Evolutionary conservation across 1,140 invertebrate genomes (phyloP).

Genomic region (Papilio dardanus): DNA sequence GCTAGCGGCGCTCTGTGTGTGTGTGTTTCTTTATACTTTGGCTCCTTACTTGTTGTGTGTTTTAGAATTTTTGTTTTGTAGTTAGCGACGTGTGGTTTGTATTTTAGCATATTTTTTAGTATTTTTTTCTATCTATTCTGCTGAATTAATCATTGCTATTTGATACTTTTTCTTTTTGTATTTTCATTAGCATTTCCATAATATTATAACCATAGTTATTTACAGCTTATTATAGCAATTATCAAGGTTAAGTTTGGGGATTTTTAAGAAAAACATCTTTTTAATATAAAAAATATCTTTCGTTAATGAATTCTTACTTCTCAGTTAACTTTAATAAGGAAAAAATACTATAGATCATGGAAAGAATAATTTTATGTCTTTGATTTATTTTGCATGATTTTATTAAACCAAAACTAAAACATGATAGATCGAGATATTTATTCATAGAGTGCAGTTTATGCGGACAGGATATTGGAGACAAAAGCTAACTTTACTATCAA

Average conservation of each 20-base stretch:
- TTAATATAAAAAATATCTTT: neutral
- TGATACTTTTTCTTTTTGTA: neutral
- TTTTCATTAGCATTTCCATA: neutral
- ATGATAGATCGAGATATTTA: neutral
- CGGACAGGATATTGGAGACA: neutral
- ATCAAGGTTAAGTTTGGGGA: neutral
- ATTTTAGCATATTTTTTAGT: neutral
- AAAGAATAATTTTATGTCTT: too few species aligned
- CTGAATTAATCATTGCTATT: neutral
- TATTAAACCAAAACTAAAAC: neutral
- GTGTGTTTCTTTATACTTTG: constrained; percentile 17
- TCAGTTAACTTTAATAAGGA: neutral
- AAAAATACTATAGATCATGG: neutral
- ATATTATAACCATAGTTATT: neutral
- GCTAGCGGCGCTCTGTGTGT: constrained; percentile 42
- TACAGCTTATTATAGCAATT: neutral
- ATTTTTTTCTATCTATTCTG: neutral
- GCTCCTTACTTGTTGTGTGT: neutral
- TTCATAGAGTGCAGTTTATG: neutral
- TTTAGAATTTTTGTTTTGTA: neutral
- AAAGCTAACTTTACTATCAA: neutral
- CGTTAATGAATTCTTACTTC: neutral
- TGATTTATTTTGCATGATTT: neutral
- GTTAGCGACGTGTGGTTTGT: neutral
- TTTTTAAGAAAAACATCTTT: neutral